Evolutionary conservation across 2,797 vertebrate species (phyloP).

Genomic region (Bovichtus variegatus): DNA sequence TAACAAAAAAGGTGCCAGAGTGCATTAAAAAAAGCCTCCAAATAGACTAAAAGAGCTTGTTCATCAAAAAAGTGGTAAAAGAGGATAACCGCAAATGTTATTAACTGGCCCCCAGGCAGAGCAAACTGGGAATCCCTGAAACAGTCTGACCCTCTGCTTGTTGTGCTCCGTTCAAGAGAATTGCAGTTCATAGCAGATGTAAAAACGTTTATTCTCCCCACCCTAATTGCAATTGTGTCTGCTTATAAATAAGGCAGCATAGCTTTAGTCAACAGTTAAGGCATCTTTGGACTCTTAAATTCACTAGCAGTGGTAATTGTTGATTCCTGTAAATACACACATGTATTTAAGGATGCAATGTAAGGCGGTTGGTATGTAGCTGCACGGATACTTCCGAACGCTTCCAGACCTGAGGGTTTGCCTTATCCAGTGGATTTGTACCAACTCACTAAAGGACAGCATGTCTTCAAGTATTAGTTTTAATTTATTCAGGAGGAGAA

Average conservation of each 20-base stretch:
- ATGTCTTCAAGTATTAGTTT: neutral
- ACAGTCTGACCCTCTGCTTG: no score
- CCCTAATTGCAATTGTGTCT: neutral
- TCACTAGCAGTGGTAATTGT: neutral
- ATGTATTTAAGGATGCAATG: neutral
- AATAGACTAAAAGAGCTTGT: no score
- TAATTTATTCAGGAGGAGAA: neutral
- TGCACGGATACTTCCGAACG: neutral
- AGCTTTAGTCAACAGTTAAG: neutral
- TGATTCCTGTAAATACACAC: neutral
- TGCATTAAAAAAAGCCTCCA: no score
- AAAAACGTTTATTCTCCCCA: neutral
- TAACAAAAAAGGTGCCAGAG: no score
- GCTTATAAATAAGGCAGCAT: neutral
- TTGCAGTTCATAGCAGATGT: neutral
- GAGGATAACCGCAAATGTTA: no score
- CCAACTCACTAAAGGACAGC: neutral
- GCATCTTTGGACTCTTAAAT: neutral
- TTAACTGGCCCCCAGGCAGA: no score
- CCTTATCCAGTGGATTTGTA: neutral
- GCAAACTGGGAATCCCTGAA: no score
- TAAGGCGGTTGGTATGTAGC: neutral
- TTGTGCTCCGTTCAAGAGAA: neutral
- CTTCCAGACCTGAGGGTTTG: neutral
- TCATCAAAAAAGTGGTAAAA: no score